phyloP scores from a whole-genome alignment of 2,888 invertebrate genomes.

The Paralinhomoeus sp. region DNA sequence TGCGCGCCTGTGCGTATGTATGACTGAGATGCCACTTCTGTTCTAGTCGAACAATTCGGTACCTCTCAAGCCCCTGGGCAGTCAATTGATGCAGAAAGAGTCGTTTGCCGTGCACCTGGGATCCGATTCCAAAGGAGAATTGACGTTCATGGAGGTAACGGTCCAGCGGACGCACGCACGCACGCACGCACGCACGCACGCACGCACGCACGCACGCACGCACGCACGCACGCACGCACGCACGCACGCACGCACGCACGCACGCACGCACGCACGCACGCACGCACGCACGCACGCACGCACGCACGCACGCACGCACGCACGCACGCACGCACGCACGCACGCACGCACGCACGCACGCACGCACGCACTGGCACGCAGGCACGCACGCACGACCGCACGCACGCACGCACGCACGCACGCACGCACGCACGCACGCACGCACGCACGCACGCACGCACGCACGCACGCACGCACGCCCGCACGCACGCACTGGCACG shows the following conservation, averaged over 20 bases:
- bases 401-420: not conserved
- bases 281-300: not conserved
- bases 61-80: slow-evolving; percentile 79
- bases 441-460: not conserved
- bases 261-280: not conserved
- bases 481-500: too few relatives aligned
- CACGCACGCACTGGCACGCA: too few relatives aligned
- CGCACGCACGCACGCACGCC: too few relatives aligned
- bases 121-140: slow-evolving; percentile 58
- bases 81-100: slow-evolving; percentile 77
- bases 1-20: not conserved
- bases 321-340: not conserved
- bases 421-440: not conserved
- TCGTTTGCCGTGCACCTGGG: slow-evolving; percentile 94
- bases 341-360: not conserved
- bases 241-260: too few relatives aligned
- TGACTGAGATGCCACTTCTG: not conserved
- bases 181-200: too few relatives aligned
- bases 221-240: too few relatives aligned
- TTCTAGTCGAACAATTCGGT: slow-evolving; percentile 85
- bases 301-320: not conserved
- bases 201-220: too few relatives aligned
- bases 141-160: slow-evolving; percentile 37
- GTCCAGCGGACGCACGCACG: too few relatives aligned
- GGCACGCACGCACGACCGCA: too few relatives aligned